Evolutionary conservation across 1,140 invertebrate species (phyloP).

Genomic region (Trichonephila clavata): DNA sequence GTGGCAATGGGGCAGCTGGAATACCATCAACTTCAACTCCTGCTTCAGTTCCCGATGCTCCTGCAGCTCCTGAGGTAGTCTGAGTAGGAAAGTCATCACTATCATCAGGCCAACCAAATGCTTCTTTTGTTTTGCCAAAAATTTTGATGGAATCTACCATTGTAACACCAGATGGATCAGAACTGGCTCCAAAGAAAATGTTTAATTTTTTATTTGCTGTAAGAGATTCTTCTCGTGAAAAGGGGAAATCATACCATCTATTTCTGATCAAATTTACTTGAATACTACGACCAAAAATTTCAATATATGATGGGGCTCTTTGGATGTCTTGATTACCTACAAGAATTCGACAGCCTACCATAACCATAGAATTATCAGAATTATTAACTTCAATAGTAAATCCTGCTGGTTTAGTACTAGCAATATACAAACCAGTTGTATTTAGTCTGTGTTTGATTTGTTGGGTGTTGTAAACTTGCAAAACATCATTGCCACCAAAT

Average conservation of each 20-base stretch:
- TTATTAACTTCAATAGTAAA: slow-evolving; percentile 95
- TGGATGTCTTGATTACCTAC: slow-evolving; percentile 93
- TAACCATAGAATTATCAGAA: slow-evolving; percentile 91
- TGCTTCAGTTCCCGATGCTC: slow-evolving; percentile 51
- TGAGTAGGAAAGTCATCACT: slow-evolving; percentile 88
- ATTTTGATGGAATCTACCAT: slow-evolving; percentile 97
- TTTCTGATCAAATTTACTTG: slow-evolving; percentile 87
- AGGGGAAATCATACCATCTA: slow-evolving; percentile 97
- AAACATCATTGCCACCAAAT: slow-evolving; percentile 96
- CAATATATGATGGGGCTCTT: slow-evolving; percentile 91
- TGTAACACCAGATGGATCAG: slow-evolving; percentile 92
- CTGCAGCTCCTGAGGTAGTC: slow-evolving; percentile 36
- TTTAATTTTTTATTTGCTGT: slow-evolving; percentile 93
- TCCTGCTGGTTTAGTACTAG: slow-evolving; percentile 92
- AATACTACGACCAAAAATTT: slow-evolving; percentile 92
- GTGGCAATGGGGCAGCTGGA: slow-evolving; percentile 79
- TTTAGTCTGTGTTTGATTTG: slow-evolving; percentile 96
- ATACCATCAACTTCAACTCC: slow-evolving; percentile 76
- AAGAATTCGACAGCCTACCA: slow-evolving; percentile 89
- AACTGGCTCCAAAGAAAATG: slow-evolving; percentile 93
- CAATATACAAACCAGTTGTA: slow-evolving; percentile 93
- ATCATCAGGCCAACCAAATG: slow-evolving; percentile 98
- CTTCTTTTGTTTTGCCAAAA: slow-evolving; percentile 96
- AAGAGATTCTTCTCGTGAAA: slow-evolving; percentile 96
- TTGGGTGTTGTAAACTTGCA: slow-evolving; percentile 97